A percentile compares a stretch with the other conserved stretches of the same genome.
These are phyloP conservation scores for Lanistes nyassanus DNA, from an alignment of 1,140 invertebrate species.

Conservation along the genomic window DNA sequence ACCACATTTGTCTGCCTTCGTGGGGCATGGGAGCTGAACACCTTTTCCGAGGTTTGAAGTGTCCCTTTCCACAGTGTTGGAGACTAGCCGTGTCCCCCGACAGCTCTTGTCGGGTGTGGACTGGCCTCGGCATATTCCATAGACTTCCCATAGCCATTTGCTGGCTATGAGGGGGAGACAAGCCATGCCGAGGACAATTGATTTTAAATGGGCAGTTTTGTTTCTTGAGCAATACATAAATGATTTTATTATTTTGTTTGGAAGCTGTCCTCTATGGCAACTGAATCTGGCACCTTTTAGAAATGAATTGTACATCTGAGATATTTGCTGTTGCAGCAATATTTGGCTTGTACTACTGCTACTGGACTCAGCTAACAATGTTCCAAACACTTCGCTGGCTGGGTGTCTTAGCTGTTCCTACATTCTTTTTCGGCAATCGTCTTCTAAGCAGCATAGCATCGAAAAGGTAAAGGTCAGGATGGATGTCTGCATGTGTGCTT, in stretches of 20 bases:
- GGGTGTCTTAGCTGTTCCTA: slow-evolving; percentile 81
- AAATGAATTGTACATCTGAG: neutral
- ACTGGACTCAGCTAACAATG: slow-evolving; percentile 95
- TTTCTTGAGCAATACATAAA: no score
- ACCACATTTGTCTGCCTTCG: neutral
- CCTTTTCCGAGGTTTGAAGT: no score
- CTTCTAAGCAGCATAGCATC: slow-evolving; percentile 80
- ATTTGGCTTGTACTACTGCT: slow-evolving; percentile 85
- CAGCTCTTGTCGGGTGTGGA: neutral
- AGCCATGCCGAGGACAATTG: no score
- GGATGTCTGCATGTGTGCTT: neutral
- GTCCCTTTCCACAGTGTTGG: no score
- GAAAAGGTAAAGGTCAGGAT: slow-evolving; percentile 50
- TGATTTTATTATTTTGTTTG: no score
- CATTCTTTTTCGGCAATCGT: slow-evolving; percentile 92
- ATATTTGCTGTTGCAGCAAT: slow-evolving; percentile 73
- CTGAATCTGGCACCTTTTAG: no score
- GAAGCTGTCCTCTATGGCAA: no score
- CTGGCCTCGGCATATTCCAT: slow-evolving; percentile 15
- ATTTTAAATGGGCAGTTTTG: no score
- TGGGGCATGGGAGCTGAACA: neutral
- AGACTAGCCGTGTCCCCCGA: no score
- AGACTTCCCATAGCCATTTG: neutral
- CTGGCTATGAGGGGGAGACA: no score
- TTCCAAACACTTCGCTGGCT: slow-evolving; percentile 94